A percentile compares a stretch with the other conserved stretches of the same genome.
These are phyloP conservation scores for Ptychadena robeensis DNA, from an alignment of 2,797 vertebrate genomes.

Conservation along the genomic window DNA sequence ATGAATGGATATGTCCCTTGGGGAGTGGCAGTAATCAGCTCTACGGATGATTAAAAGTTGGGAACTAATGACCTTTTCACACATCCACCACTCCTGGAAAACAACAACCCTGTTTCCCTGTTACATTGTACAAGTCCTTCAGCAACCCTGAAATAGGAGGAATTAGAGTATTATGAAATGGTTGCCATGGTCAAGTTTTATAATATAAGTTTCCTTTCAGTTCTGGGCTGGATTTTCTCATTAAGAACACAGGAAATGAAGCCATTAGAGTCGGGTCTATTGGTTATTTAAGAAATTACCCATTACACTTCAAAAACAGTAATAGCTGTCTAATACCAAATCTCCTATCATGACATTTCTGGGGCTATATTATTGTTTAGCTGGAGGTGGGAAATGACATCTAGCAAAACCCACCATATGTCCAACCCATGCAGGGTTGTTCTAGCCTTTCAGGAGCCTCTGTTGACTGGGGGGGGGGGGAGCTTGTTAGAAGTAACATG, in stretches of 20 bases:
- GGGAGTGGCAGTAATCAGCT: slow-evolving; percentile 71
- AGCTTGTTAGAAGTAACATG: no score
- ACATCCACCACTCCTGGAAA: slow-evolving; percentile 67
- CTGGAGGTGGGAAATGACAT: no score
- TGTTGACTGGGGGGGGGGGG: no score
- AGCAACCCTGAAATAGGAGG: slow-evolving; percentile 26
- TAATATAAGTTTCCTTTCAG: slow-evolving; percentile 2
- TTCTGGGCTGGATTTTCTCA: background rate
- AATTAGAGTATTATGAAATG: slow-evolving; percentile 24
- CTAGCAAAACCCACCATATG: no score
- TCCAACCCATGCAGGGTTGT: no score
- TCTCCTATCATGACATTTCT: no score
- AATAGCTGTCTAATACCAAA: background rate
- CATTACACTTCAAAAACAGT: background rate
- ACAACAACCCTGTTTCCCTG: slow-evolving; percentile 67
- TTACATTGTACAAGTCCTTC: slow-evolving; percentile 8
- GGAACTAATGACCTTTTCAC: slow-evolving; percentile 71
- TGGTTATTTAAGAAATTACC: background rate
- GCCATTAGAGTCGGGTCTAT: background rate
- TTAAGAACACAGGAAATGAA: background rate
- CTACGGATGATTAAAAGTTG: slow-evolving; percentile 70
- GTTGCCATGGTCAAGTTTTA: background rate
- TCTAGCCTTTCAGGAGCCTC: no score
- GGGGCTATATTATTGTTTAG: no score
- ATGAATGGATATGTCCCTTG: slow-evolving; percentile 70